A percentile compares a stretch with the other conserved stretches of the same genome.
Evolutionary conservation across 1,140 invertebrate species (phyloP).

Genomic region (Formica selysi): DNA sequence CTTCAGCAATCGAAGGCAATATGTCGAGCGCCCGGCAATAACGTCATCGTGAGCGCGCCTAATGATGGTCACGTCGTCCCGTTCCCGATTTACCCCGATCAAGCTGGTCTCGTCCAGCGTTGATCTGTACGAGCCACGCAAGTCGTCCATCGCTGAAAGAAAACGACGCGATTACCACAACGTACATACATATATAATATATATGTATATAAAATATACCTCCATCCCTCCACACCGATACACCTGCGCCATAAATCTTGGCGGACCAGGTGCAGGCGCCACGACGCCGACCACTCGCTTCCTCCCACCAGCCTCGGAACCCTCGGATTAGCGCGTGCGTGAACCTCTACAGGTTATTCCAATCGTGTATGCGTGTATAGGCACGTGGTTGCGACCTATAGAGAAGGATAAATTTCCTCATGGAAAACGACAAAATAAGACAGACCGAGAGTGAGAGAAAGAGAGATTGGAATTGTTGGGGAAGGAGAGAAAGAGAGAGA

Average conservation of each 20-base stretch:
- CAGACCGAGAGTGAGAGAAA: background rate
- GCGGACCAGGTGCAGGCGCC: constrained; percentile 60
- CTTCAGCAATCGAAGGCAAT: constrained; percentile 42
- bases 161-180: background rate
- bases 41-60: constrained; percentile 32
- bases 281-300: constrained; percentile 50
- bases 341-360: constrained; percentile 51
- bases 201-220: constrained; percentile 12
- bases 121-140: constrained; percentile 40
- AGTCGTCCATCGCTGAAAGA: constrained; percentile 15
- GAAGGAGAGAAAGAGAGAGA: background rate
- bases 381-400: background rate
- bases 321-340: constrained; percentile 65
- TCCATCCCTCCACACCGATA: constrained; percentile 1
- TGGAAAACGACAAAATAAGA: constrained; percentile 24
- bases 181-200: background rate
- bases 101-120: constrained; percentile 40
- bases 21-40: constrained; percentile 29
- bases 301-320: constrained; percentile 50
- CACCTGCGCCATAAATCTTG: constrained; percentile 63
- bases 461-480: background rate
- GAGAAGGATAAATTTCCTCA: constrained; percentile 55
- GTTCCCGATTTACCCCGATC: constrained; percentile 55
- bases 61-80: constrained; percentile 51
- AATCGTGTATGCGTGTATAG: constrained; percentile 1